phyloP scores from a whole-genome alignment of 2,797 vertebrate species.

The Chaenodraco wilsoni region DNA sequence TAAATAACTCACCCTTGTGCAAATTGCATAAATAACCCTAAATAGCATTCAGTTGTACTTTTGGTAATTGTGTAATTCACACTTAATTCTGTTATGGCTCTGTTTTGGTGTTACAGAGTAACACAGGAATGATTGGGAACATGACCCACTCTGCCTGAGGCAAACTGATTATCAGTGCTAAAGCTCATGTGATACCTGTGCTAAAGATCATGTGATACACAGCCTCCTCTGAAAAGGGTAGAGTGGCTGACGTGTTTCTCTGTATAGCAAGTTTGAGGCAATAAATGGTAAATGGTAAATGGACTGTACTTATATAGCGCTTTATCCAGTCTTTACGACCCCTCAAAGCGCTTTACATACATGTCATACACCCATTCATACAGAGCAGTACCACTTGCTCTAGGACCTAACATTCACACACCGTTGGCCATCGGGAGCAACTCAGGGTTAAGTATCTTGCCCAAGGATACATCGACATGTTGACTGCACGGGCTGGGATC shows the following conservation, averaged over 20 bases:
- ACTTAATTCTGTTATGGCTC: not conserved
- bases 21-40: not conserved
- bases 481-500: too few species aligned
- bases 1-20: not conserved
- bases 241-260: conserved; percentile 22
- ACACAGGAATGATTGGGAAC: conserved; percentile 35
- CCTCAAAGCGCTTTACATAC: too few species aligned
- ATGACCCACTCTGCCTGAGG: conserved; percentile 38
- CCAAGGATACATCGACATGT: too few species aligned
- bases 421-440: too few species aligned
- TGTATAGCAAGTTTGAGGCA: conserved; percentile 20
- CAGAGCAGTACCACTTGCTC: too few species aligned
- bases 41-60: conserved; percentile 14
- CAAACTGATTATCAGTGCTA: conserved; percentile 68
- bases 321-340: too few species aligned
- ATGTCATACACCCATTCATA: too few species aligned
- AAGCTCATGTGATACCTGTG: conserved; percentile 70
- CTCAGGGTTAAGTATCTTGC: too few species aligned
- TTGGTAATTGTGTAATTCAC: conserved; percentile 1
- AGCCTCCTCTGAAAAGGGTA: conserved; percentile 42
- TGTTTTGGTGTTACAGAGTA: conserved; percentile 35
- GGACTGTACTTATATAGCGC: too few species aligned
- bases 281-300: too few species aligned
- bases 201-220: conserved; percentile 67
- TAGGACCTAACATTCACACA: too few species aligned